These are phyloP conservation scores for Poeciliopsis turrubarensis DNA, from an alignment of 2,113 vertebrate genomes.

Conservation along the genomic window DNA sequence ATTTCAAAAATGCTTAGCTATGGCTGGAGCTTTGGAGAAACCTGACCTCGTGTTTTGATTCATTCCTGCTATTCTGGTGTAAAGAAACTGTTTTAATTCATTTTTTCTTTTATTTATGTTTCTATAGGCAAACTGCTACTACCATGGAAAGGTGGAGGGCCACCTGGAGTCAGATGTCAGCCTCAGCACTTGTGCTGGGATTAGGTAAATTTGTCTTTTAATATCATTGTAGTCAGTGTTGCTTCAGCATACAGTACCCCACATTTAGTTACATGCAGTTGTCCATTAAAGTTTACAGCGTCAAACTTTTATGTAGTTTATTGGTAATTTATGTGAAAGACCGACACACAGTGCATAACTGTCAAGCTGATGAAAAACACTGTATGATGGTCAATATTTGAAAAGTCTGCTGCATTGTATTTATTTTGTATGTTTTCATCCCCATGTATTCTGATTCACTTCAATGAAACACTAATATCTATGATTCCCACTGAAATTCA, in stretches of 20 bases:
- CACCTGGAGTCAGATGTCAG: constrained; percentile 73
- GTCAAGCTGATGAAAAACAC: too few species aligned
- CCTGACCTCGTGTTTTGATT: background rate
- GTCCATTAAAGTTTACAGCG: too few species aligned
- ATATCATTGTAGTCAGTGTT: background rate
- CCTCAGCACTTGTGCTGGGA: constrained; percentile 78
- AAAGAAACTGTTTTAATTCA: background rate
- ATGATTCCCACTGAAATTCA: too few species aligned
- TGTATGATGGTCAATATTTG: too few species aligned
- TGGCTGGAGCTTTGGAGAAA: background rate
- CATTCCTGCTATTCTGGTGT: background rate
- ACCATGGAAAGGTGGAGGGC: constrained; percentile 80
- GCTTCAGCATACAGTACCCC: background rate
- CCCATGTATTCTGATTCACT: too few species aligned
- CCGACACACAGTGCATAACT: too few species aligned
- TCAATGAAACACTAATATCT: too few species aligned
- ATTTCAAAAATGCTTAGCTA: background rate
- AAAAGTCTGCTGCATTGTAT: too few species aligned
- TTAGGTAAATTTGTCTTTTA: constrained; percentile 72
- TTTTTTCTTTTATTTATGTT: constrained; percentile 26
- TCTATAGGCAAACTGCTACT: constrained; percentile 82
- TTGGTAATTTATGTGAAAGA: too few species aligned
- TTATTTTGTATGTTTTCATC: too few species aligned
- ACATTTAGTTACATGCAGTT: too few species aligned
- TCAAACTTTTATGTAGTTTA: too few species aligned